Conservation (phyloP, 1,140 invertebrate genomes). For the Stratiolaelaps scimitus region DNA sequence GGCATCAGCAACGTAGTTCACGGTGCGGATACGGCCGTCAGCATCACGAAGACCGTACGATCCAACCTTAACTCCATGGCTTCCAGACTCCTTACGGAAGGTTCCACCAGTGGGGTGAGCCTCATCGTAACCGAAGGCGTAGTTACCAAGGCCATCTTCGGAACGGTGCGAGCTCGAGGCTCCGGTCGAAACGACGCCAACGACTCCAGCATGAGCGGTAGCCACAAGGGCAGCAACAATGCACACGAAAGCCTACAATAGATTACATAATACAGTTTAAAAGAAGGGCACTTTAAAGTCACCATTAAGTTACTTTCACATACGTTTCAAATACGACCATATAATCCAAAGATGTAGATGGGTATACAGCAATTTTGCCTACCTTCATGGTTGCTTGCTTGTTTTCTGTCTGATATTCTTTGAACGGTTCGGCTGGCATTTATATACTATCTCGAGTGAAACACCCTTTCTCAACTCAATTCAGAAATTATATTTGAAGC, state of each 20-base stretch:
- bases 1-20: slow-evolving; percentile 30
- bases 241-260: slow-evolving; percentile 28
- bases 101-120: slow-evolving; percentile 35
- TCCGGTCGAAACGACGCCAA: slow-evolving; percentile 29
- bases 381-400: too few relatives aligned
- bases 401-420: too few relatives aligned
- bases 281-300: too few relatives aligned
- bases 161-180: too few relatives aligned
- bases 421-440: too few relatives aligned
- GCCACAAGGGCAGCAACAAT: slow-evolving; percentile 31
- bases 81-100: slow-evolving; percentile 36
- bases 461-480: too few relatives aligned
- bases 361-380: too few relatives aligned
- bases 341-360: too few relatives aligned
- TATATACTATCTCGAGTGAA: too few relatives aligned
- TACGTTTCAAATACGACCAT: too few relatives aligned
- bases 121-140: slow-evolving; percentile 36
- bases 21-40: slow-evolving; percentile 25
- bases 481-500: too few relatives aligned
- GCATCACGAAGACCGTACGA: slow-evolving; percentile 26
- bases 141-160: slow-evolving; percentile 28
- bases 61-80: slow-evolving; percentile 24
- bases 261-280: background rate
- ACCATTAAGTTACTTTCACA: too few relatives aligned
- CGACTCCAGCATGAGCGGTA: slow-evolving; percentile 30